Evolutionary conservation across 2,113 vertebrate species (phyloP), one percentile per base, ranked within the genome.

Genomic region (Microcebus jonahi): DNA sequence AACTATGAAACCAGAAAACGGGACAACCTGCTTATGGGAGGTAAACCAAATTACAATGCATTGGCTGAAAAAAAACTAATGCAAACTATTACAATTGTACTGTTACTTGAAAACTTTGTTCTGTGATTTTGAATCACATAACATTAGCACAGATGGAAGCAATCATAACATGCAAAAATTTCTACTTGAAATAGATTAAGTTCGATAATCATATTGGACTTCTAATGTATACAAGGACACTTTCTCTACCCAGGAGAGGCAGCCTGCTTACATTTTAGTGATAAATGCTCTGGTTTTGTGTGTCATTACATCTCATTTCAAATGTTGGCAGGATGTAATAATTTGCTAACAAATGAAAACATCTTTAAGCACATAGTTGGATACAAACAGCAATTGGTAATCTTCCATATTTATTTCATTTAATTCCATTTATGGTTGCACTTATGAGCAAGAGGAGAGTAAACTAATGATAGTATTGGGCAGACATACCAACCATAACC

Each of bases 321-420:
- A 98, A 75, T 90, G 92, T 94, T 98, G 98, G 97, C 98, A 98
- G 93, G 80, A 97, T 97, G 63, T 88, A 98, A 94, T 97, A 93
- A 97, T 80, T 96, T 98, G 95, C 96, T 98, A 98, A 98, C 98
- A 98, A 98, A 98, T 98, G 97, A 97, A 98, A 98, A 98, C 92
- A 96, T 98, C 88, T 98, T 98, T 97, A 98, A 98, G 95, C 95
- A 89, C 67, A 93, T 39, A 75, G 89, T 75, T 97, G 94, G 95
- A 95, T 96, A 97, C 98, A 98, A 99, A 97, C 57, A 98, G 67
- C 96, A 98, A 97, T 98, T 98, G 97, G 96, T 98, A 97, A 97
- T 95, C 55, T 97, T 98, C 94, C 93, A 96, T 97, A 96, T 97
- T 97, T 97, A 98, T 98, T 97, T 98, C 88, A 97, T 93, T 98